Evolutionary conservation across 1,140 invertebrate genomes (phyloP).

Genomic region (Rhynchophorus ferrugineus): DNA sequence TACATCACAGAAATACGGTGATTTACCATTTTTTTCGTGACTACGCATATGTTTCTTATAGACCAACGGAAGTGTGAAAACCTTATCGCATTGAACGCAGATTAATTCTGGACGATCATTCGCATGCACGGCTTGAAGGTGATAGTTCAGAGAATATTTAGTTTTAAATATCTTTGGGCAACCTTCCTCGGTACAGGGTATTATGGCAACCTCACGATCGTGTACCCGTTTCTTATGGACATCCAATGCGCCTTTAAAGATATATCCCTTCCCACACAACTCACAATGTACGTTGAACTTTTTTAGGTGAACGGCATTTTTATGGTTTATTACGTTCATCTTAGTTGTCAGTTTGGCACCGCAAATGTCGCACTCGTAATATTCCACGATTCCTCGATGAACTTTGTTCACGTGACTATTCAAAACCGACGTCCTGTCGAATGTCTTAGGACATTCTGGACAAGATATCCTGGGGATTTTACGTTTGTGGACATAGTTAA

Average conservation of each 20-base stretch:
- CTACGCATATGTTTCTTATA: neutral
- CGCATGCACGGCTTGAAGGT: constrained; percentile 31
- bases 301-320: constrained; percentile 3
- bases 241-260: constrained; percentile 25
- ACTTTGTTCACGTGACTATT: constrained; percentile 55
- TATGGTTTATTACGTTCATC: constrained; percentile 42
- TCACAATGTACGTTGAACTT: constrained; percentile 57
- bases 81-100: neutral
- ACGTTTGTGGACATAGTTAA: constrained; percentile 6
- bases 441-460: constrained; percentile 24
- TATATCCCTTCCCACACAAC: constrained; percentile 38
- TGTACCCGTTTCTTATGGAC: constrained; percentile 53
- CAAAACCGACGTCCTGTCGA: constrained; percentile 18
- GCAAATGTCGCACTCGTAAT: constrained; percentile 55
- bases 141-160: constrained; percentile 28
- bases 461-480: constrained; percentile 21
- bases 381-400: neutral
- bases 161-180: constrained; percentile 58
- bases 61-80: neutral
- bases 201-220: constrained; percentile 57
- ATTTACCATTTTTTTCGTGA: too few species aligned
- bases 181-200: constrained; percentile 39
- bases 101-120: constrained; percentile 12
- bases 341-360: constrained; percentile 65
- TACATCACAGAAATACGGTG: constrained; percentile 18